Evolutionary conservation across 2,113 vertebrate species (phyloP).

Genomic region (Sinocyclocheilus maitianheensis): DNA sequence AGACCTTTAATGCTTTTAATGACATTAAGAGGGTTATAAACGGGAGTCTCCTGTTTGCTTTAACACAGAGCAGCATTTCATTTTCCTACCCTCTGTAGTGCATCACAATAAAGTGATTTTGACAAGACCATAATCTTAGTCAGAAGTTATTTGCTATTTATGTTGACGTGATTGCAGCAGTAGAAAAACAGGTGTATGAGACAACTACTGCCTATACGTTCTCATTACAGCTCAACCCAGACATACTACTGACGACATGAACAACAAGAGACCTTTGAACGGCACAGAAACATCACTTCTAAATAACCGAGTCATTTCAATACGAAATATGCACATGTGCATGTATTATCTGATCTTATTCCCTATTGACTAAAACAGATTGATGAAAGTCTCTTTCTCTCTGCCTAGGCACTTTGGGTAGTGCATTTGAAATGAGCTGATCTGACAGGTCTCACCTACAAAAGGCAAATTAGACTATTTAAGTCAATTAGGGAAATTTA

Average conservation of each 20-base stretch:
- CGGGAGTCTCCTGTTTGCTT: conserved; percentile 60
- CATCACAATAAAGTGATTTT: conserved; percentile 70
- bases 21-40: conserved; percentile 65
- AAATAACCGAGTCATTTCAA: conserved; percentile 75
- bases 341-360: conserved; percentile 78
- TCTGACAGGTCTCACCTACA: conserved; percentile 67
- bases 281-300: conserved; percentile 70
- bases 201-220: conserved; percentile 30
- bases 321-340: conserved; percentile 79
- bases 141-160: conserved; percentile 68
- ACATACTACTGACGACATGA: not conserved
- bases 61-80: conserved; percentile 57
- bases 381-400: conserved; percentile 68
- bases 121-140: conserved; percentile 72
- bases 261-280: conserved; percentile 77
- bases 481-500: conserved; percentile 80
- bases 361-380: conserved; percentile 76
- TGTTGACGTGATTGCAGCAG: conserved; percentile 54
- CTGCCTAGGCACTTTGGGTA: conserved; percentile 59
- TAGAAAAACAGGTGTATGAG: conserved; percentile 56
- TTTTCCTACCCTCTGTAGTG: conserved; percentile 64
- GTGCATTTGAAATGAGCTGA: conserved; percentile 73
- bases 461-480: conserved; percentile 74
- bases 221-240: not conserved
- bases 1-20: conserved; percentile 68